Evolutionary conservation across 2,888 invertebrate genomes (phyloP), one percentile per base, ranked within the genome.

Genomic region (Spilosoma lubricipeda): DNA sequence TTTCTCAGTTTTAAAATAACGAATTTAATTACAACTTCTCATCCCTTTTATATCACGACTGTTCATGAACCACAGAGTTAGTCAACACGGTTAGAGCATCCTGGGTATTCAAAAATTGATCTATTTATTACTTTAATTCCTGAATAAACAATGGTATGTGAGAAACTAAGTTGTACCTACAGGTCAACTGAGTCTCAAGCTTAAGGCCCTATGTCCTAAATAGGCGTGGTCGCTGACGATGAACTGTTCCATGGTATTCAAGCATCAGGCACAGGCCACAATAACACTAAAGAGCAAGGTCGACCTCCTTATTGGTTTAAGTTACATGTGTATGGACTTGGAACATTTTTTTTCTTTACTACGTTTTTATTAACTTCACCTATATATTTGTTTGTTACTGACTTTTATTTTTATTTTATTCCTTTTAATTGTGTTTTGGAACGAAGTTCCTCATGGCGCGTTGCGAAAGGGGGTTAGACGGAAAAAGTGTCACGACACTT

Each of bases 231-330:
- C 4, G 7, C 13, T 27, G 39, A 36, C 36, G 36, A 36, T 7
- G 20, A 15, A 15, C 11, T 39, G 64, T 75, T 71, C 67, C 48
- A 56, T 68, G 64, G 72, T 78, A 68, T 73, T 73, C 73, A 76
- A 73, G 73, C 75, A 77, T 81, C 33, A 81, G 71, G 45, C 52
- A 71, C 86, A 84, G 81, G 67, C 78, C 76, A 74, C 83, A 73
- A 86, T 88, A 86, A 88, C 82, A 79, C 80, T 88, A 84, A 88
- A 88, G 79, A 75, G 77, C 85, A 85, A 80, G 52, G 80, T 59
- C 70, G 69, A 77, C 77, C 76, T 75, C 67, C 71, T 59, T 81
- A 83, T 81, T 75, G 83, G 78, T 81, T 64, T 69, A 23, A 76
- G 66, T 30, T 2, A 15, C 0, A 8, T 56, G 5, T 9, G 20